Percentiles rank a stretch among this genome's conserved stretches.
Evolutionary conservation across 2,888 invertebrate genomes (phyloP).

Genomic region (Nephrotoma guestfalica): DNA sequence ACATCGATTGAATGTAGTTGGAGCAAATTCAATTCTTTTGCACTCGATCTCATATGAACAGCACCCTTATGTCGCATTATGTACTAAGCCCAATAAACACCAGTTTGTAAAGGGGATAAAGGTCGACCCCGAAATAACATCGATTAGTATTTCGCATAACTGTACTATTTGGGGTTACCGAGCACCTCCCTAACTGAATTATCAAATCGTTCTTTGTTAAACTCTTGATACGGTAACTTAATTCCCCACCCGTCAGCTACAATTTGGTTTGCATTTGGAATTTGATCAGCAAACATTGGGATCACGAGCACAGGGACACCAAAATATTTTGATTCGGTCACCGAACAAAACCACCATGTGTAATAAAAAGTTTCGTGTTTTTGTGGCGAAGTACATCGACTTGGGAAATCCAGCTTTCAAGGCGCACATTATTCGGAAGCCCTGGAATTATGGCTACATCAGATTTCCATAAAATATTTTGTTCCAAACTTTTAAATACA

Average conservation of each 20-base stretch:
- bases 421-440: conserved; percentile 24
- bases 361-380: conserved; percentile 33
- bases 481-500: conserved; percentile 7
- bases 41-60: not conserved
- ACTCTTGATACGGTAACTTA: conserved; percentile 21
- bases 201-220: conserved; percentile 23
- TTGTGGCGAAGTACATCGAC: conserved; percentile 33
- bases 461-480: conserved; percentile 11
- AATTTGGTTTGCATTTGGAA: conserved; percentile 33
- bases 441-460: conserved; percentile 18
- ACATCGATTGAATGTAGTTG: not conserved
- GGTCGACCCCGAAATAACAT: conserved; percentile 33
- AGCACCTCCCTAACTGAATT: conserved; percentile 15
- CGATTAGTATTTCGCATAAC: conserved; percentile 27
- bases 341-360: conserved; percentile 36
- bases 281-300: conserved; percentile 38
- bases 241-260: conserved; percentile 30
- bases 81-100: conserved; percentile 17
- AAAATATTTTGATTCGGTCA: conserved; percentile 34
- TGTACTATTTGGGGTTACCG: not conserved
- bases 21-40: not conserved
- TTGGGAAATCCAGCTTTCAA: conserved; percentile 35
- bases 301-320: conserved; percentile 35
- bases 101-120: conserved; percentile 31
- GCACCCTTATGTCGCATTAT: conserved; percentile 13